Evolutionary conservation across 2,797 vertebrate species (phyloP).

Genomic region (Cyclopterus lumpus): DNA sequence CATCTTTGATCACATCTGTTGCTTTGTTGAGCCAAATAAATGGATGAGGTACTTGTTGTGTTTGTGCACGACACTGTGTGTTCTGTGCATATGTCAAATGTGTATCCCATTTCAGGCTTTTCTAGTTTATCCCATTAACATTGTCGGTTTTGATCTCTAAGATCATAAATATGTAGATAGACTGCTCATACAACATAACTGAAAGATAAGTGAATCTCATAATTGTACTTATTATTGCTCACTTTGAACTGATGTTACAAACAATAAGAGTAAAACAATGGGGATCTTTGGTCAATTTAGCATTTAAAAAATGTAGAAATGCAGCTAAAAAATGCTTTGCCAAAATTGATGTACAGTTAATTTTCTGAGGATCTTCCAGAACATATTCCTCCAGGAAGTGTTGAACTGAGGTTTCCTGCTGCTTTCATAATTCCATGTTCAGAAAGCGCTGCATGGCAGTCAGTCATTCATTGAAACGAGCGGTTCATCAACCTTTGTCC

Average conservation of each 20-base stretch:
- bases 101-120: no score
- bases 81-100: not conserved
- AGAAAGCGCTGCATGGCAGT: conserved; percentile 55
- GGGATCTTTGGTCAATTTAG: not conserved
- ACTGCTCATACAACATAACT: not conserved
- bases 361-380: not conserved
- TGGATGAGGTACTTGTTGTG: not conserved
- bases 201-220: not conserved
- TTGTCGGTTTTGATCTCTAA: not conserved
- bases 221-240: not conserved
- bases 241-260: not conserved
- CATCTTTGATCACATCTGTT: no score
- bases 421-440: conserved; percentile 26
- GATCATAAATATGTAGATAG: not conserved
- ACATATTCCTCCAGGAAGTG: not conserved
- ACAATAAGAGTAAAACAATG: not conserved
- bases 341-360: not conserved
- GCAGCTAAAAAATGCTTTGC: not conserved
- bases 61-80: not conserved
- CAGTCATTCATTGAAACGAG: conserved; percentile 59
- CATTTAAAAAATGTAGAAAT: not conserved
- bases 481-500: conserved; percentile 83
- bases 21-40: not conserved
- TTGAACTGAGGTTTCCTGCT: not conserved
- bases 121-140: not conserved